These are phyloP conservation scores for Drosophila merina DNA, from an alignment of 2,888 invertebrate genomes.

Conservation along the genomic window DNA sequence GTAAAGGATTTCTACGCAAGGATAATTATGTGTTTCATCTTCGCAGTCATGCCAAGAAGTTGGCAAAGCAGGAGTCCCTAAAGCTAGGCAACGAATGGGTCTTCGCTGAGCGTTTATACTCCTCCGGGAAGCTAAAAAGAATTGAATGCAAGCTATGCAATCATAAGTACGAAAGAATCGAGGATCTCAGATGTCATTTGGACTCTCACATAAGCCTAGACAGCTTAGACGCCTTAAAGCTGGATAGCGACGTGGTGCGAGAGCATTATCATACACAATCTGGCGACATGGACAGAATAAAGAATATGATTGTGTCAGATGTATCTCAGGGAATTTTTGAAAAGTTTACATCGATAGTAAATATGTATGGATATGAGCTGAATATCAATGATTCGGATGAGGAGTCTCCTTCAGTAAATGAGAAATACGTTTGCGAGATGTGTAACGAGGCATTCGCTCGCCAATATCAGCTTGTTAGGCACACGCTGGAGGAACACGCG, in stretches of 20 bases:
- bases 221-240: constrained; percentile 42
- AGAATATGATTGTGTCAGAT: constrained; percentile 61
- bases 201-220: constrained; percentile 54
- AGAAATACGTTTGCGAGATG: constrained; percentile 69
- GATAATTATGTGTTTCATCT: constrained; percentile 75
- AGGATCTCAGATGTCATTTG: constrained; percentile 75
- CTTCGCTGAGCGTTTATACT: constrained; percentile 78
- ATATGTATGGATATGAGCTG: constrained; percentile 81
- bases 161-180: constrained; percentile 61
- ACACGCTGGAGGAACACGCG: constrained; percentile 76
- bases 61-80: constrained; percentile 31
- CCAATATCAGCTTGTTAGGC: constrained; percentile 73
- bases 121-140: constrained; percentile 60
- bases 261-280: constrained; percentile 49
- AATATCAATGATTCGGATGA: constrained; percentile 82
- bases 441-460: constrained; percentile 72
- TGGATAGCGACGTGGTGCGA: constrained; percentile 61
- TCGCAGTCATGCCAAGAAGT: constrained; percentile 60
- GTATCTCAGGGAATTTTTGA: constrained; percentile 59
- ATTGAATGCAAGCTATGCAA: constrained; percentile 82
- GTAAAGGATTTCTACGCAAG: constrained; percentile 73
- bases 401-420: constrained; percentile 53
- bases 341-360: constrained; percentile 77
- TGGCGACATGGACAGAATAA: constrained; percentile 57
- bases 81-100: constrained; percentile 63